Base-by-base conservation (phyloP, 2,113 vertebrate genomes). In the Triplophysa rosa region DNA sequence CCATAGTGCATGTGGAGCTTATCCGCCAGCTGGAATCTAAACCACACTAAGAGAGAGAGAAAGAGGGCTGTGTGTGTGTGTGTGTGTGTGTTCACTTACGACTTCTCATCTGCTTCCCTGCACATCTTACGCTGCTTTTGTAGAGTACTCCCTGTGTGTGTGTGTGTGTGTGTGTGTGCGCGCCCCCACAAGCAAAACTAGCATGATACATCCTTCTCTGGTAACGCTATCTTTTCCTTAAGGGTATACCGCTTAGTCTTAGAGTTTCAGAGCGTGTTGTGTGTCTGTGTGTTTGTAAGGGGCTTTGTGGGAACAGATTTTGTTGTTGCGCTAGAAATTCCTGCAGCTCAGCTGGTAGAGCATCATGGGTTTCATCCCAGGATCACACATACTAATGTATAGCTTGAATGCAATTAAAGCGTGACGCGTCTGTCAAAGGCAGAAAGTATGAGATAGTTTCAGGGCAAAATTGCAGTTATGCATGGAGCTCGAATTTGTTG, bases 11-110 rank as follows among this genome's bases (percentile, higher is more conserved):
- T 84, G 83, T 84, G 45, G 76, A 78, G 71, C 29, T 84, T 65
- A 84, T 84, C 83, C 11, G 56, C 80, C 83, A 84, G 76, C 83
- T 84, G 76, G 80, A 66, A 76, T 64, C 76, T 84, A 82, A 84
- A 82, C 83, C 77, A 82, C 80, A 76, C 42, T 66, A 66, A 54
- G 24, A 65, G 59, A 63, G 40, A 65, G 61, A 76, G 45, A 33
- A 17, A 52, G 12, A 2, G 65, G 4, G 24, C 49, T 61, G 71
- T 42, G 67, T 29, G 16, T 47, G 33, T n/a, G 65, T 47, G 73
- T 13, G 16, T 21, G 33, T n/a, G 65, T 47, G 73, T 13, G 16
- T 21, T 80, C 65, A 62, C 62, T 83, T 83, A 63, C 8, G 52
- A 42, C 54, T 73, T 62, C 58, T 69, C 42, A 79, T 75, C 29